Conservation (phyloP, 2,113 vertebrate species). For the Mola mola region DNA sequence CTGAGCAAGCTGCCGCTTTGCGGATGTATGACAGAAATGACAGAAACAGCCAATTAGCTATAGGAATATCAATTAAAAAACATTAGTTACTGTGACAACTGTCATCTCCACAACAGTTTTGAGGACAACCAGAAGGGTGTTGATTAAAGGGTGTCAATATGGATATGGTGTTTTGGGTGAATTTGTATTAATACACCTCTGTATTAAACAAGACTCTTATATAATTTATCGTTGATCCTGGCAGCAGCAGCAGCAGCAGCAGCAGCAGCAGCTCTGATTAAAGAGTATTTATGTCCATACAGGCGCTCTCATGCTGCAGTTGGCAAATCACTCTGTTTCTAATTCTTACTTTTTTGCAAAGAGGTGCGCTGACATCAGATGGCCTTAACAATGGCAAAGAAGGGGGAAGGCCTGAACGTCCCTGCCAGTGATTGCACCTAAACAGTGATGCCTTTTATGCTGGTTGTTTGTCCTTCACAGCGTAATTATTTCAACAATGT, state of each 20-base stretch:
- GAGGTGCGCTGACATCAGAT: conserved; percentile 58
- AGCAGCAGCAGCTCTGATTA: conserved; percentile 26
- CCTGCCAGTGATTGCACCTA: conserved; percentile 56
- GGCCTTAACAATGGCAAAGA: conserved; percentile 62
- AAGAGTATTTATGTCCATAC: conserved; percentile 19
- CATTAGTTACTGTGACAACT: too few relatives aligned
- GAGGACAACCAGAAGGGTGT: too few relatives aligned
- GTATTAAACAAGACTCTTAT: too few relatives aligned
- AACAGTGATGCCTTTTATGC: conserved; percentile 67
- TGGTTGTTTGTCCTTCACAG: conserved; percentile 79
- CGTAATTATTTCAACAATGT: conserved; percentile 78
- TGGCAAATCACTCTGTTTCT: conserved; percentile 34
- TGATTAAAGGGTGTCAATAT: conserved; percentile 36
- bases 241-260: conserved; percentile 16
- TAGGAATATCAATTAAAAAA: too few relatives aligned
- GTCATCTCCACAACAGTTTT: conserved; percentile 23
- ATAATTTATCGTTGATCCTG: conserved; percentile 32
- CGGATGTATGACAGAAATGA: too few relatives aligned
- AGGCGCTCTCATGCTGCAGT: conserved; percentile 24
- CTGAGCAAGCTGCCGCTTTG: too few relatives aligned
- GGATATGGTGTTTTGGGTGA: conserved; percentile 18
- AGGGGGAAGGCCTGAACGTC: conserved; percentile 56
- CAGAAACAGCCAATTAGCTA: too few relatives aligned
- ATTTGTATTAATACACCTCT: conserved; percentile 13
- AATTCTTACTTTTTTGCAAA: conserved; percentile 26